phyloP scores from a whole-genome alignment of 2,113 vertebrate genomes.

The rabbit (Oryctolagus cuniculus) region mOryCun1.1 NC_091435.1:111486001-111486500 shows the following conservation, averaged over 20 bases:
- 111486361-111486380: constrained; percentile 66
- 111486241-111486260: constrained; percentile 92
- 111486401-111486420: constrained; percentile 60
- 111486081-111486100: constrained; percentile 90
- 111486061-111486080: constrained; percentile 91
- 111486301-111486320: constrained; percentile 90
- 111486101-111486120: constrained; percentile 92
- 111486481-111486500: background rate
- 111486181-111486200: constrained; percentile 91
- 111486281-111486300: constrained; percentile 89
- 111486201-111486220: constrained; percentile 90
- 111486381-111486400: constrained; percentile 75
- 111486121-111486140: constrained; percentile 91
- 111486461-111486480: constrained; percentile 38
- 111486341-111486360: constrained; percentile 86
- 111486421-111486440: background rate
- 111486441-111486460: constrained; percentile 66
- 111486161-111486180: constrained; percentile 87
- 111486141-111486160: constrained; percentile 87
- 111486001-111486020: constrained; percentile 86
- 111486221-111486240: constrained; percentile 91
- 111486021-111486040: constrained; percentile 85
- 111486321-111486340: constrained; percentile 92
- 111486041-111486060: constrained; percentile 89
- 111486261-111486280: constrained; percentile 85